These are phyloP conservation scores for Lethrus apterus DNA, from an alignment of 1,140 invertebrate genomes.

Conservation along the genomic window DNA sequence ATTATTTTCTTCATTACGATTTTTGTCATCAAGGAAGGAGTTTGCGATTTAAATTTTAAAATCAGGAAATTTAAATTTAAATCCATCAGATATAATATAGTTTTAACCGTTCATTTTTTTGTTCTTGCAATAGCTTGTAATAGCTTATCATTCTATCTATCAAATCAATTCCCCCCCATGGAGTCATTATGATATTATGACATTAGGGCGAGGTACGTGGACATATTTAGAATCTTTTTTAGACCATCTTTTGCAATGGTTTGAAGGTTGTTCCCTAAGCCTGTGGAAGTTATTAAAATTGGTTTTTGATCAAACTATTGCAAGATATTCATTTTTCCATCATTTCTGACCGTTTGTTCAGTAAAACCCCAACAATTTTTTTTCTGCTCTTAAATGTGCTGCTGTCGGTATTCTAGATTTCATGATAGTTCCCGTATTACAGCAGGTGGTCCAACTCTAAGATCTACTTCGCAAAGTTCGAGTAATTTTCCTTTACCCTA, in stretches of 20 bases:
- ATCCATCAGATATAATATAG: too few relatives aligned
- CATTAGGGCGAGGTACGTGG: not conserved
- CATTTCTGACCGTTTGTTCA: not conserved
- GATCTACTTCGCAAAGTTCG: not conserved
- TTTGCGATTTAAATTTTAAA: too few relatives aligned
- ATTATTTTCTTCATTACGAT: too few relatives aligned
- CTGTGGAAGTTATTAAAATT: constrained; percentile 6
- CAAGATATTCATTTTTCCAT: constrained; percentile 8
- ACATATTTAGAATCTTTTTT: constrained; percentile 9
- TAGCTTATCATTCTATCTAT: constrained; percentile 11
- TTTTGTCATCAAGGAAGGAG: too few relatives aligned
- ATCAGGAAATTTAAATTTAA: too few relatives aligned
- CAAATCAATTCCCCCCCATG: constrained; percentile 10
- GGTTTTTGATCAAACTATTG: constrained; percentile 12
- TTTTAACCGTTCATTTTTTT: too few relatives aligned
- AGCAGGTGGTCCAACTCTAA: constrained; percentile 6
- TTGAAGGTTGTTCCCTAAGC: not conserved
- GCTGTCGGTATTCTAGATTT: not conserved
- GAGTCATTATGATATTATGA: constrained; percentile 10
- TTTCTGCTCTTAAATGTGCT: not conserved
- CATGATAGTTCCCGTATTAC: constrained; percentile 3
- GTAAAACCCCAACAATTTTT: constrained; percentile 8
- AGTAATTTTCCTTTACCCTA: too few relatives aligned
- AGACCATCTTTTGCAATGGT: constrained; percentile 8
- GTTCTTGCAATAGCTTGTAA: too few relatives aligned